These are phyloP conservation scores for Sinocyclocheilus rhinocerous DNA, from an alignment of 2,113 vertebrate species.

Conservation along the genomic window DNA sequence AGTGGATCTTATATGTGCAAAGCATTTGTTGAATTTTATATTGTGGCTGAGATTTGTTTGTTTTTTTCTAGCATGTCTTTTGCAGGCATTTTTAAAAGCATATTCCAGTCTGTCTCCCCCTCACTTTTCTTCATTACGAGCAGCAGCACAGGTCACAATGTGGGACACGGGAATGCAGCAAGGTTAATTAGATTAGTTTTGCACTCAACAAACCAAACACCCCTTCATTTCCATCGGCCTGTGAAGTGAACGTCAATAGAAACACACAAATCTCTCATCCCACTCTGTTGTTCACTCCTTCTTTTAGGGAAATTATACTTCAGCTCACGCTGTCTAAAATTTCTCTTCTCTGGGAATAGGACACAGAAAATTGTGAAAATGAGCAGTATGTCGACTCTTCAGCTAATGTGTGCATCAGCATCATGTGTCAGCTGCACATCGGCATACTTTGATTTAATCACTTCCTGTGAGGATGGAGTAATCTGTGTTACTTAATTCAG, in stretches of 20 bases:
- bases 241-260: not conserved
- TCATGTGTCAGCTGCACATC: not conserved
- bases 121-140: not conserved
- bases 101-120: not conserved
- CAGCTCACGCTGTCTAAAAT: not conserved
- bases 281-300: not conserved
- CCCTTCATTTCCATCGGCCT: conserved; percentile 25
- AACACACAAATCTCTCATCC: not conserved
- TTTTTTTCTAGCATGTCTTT: not conserved
- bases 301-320: conserved; percentile 5
- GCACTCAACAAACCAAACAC: conserved; percentile 13
- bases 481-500: not conserved
- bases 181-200: conserved; percentile 50
- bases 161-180: conserved; percentile 16
- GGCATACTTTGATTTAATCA: not conserved
- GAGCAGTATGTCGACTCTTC: not conserved
- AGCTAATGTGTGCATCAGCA: conserved; percentile 1
- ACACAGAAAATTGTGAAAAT: not conserved
- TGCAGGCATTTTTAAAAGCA: not conserved
- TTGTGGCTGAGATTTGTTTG: not conserved
- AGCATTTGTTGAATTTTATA: not conserved
- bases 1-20: not conserved
- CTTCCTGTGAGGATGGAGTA: not conserved
- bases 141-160: conserved; percentile 10
- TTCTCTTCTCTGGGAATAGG: not conserved